Evolutionary conservation across 2,888 invertebrate genomes (phyloP).

Genomic region (Clunio marinus): DNA sequence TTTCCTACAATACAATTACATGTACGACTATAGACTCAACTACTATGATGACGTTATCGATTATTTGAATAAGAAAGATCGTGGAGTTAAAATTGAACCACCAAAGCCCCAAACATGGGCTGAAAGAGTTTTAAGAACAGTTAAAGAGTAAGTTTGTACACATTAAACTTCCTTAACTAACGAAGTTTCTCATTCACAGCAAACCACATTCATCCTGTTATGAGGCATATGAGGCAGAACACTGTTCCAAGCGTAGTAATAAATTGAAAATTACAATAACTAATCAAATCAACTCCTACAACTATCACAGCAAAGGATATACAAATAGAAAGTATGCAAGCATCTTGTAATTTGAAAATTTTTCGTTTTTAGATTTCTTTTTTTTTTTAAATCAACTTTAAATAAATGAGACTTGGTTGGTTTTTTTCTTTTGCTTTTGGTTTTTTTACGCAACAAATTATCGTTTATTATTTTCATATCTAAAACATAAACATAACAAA

Average conservation of each 20-base stretch:
- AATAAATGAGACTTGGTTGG: background rate
- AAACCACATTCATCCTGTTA: constrained; percentile 34
- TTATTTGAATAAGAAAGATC: constrained; percentile 71
- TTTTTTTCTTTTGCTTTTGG: constrained; percentile 14
- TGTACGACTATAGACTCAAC: constrained; percentile 78
- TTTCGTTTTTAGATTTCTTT: background rate
- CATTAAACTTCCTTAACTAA: no score
- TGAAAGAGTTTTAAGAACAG: constrained; percentile 72
- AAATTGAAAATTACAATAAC: constrained; percentile 61
- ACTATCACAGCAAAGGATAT: constrained; percentile 70
- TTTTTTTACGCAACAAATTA: constrained; percentile 7
- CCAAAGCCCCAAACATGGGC: constrained; percentile 83
- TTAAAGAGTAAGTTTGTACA: constrained; percentile 50
- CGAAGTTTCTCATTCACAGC: constrained; percentile 22
- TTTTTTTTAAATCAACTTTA: background rate
- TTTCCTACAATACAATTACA: constrained; percentile 74
- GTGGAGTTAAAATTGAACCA: constrained; percentile 63
- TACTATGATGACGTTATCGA: constrained; percentile 83
- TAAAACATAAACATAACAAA: no score
- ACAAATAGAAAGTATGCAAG: constrained; percentile 68
- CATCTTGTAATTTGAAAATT: constrained; percentile 47
- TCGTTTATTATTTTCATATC: no score
- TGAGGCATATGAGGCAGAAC: constrained; percentile 28
- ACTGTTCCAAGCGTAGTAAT: constrained; percentile 50
- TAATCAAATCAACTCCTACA: constrained; percentile 64